phyloP scores from a whole-genome alignment of 2,113 vertebrate genomes.

The Sminthopsis crassicaudata region DNA sequence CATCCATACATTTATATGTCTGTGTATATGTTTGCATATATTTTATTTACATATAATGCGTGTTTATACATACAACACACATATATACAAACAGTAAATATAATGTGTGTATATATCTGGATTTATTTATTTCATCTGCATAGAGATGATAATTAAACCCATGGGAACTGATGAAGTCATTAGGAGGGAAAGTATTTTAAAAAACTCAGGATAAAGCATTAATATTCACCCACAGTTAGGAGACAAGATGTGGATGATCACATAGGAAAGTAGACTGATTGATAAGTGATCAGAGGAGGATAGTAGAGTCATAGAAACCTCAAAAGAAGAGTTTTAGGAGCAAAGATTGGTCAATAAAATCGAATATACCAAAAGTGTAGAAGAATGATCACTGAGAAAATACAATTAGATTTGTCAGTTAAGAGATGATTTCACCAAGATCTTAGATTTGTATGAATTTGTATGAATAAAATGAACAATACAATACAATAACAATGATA shows the following conservation, averaged over 20 bases:
- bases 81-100: too few species aligned
- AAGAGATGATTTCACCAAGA: neutral
- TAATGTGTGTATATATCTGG: neutral
- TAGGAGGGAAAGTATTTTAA: neutral
- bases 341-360: neutral
- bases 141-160: neutral
- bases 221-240: neutral
- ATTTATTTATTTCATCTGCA: neutral
- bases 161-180: neutral
- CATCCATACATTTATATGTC: neutral
- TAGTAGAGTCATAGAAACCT: neutral
- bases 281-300: neutral
- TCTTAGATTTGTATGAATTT: too few species aligned
- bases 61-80: neutral
- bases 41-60: neutral
- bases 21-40: neutral
- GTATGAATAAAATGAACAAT: too few species aligned
- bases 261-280: neutral
- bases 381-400: neutral
- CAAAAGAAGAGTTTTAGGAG: neutral
- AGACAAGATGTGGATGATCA: neutral
- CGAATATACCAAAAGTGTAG: neutral
- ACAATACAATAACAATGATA: neutral
- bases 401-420: neutral
- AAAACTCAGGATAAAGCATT: neutral